These are phyloP conservation scores for Philhelius pedissequus DNA, from an alignment of 2,888 invertebrate genomes.

Conservation along the genomic window DNA sequence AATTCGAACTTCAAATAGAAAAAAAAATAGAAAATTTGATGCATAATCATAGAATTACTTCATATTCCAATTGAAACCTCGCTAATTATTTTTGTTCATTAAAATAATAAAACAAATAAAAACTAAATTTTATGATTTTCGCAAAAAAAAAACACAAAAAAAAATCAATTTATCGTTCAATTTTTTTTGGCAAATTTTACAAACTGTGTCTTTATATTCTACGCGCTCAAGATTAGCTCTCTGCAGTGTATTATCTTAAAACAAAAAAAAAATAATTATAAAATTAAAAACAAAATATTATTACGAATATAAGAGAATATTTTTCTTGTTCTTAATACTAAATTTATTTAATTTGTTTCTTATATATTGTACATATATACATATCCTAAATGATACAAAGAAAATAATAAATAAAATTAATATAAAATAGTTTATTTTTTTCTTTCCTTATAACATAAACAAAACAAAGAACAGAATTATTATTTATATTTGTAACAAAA, in stretches of 20 bases:
- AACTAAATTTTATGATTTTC: constrained; percentile 49
- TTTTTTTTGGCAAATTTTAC: background rate
- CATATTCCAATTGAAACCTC: constrained; percentile 67
- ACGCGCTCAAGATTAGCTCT: constrained; percentile 37
- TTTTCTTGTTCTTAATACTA: constrained; percentile 27
- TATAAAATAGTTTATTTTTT: constrained; percentile 30
- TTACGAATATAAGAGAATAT: background rate
- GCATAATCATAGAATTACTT: constrained; percentile 47
- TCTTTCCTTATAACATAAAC: constrained; percentile 42
- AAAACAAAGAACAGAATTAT: background rate
- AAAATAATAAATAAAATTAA: constrained; percentile 16
- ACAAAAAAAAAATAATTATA: constrained; percentile 14
- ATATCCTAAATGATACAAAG: constrained; percentile 60
- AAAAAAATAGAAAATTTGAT: constrained; percentile 48
- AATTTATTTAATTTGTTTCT: constrained; percentile 62
- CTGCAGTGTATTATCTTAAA: constrained; percentile 57
- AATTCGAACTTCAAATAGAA: constrained; percentile 1
- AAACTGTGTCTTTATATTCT: constrained; percentile 12
- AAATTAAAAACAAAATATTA: background rate
- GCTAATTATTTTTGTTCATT: constrained; percentile 58
- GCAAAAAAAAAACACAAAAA: constrained; percentile 7
- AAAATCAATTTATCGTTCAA: background rate
- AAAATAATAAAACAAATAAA: constrained; percentile 24
- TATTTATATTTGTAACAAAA: constrained; percentile 43
- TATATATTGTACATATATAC: constrained; percentile 66